Percentiles rank a stretch among this genome's conserved stretches.
These are phyloP conservation scores for Dynastes tityus DNA, from an alignment of 2,888 invertebrate genomes.

Conservation along the genomic window DNA sequence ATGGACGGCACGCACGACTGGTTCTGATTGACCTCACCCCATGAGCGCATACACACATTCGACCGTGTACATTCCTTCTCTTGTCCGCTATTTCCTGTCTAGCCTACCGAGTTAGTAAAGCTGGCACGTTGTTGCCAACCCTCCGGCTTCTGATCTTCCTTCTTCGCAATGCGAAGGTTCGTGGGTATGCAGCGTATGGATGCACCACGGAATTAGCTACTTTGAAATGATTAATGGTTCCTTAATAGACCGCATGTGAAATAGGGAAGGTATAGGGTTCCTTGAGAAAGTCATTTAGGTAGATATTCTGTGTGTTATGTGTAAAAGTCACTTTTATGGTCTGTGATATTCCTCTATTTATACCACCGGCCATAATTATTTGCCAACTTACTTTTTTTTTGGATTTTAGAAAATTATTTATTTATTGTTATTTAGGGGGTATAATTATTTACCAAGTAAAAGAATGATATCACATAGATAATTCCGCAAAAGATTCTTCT, in stretches of 20 bases:
- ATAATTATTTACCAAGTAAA: too few species aligned
- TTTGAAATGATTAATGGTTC: conserved; percentile 14
- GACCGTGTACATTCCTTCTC: conserved; percentile 58
- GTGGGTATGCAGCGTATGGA: background rate
- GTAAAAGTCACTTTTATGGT: too few species aligned
- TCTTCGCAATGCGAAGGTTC: background rate
- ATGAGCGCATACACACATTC: conserved; percentile 8
- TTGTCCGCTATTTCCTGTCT: conserved; percentile 64
- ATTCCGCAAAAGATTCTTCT: too few species aligned
- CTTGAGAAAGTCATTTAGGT: too few species aligned
- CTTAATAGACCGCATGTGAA: background rate
- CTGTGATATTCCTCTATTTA: too few species aligned
- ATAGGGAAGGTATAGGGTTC: too few species aligned
- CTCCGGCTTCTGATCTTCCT: background rate
- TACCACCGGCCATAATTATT: too few species aligned
- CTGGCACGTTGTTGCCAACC: conserved; percentile 5
- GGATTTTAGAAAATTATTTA: too few species aligned
- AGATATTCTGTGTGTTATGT: too few species aligned
- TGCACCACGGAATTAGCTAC: conserved; percentile 16
- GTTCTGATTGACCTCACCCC: conserved; percentile 59
- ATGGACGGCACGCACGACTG: conserved; percentile 66
- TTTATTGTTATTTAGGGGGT: too few species aligned
- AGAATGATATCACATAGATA: too few species aligned
- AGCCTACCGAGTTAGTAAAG: conserved; percentile 1
- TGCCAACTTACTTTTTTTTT: too few species aligned